A percentile compares a stretch with the other conserved stretches of the same genome.
Conservation (phyloP, 1,140 invertebrate species). For the Leptestheria dahalacensis region DNA sequence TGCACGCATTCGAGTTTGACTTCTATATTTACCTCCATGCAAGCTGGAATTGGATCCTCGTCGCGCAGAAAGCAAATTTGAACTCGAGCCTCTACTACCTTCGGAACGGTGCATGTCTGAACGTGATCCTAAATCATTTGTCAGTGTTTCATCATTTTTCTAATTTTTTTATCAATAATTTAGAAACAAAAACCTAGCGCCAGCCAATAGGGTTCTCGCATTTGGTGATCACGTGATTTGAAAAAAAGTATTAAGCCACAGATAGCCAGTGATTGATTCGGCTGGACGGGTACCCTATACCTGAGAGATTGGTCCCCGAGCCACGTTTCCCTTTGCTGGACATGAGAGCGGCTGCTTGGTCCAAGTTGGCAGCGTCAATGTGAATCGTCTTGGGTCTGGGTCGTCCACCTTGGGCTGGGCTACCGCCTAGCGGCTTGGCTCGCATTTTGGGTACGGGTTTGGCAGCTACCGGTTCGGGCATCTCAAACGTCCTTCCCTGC, state of each 20-base stretch:
- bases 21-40: slow-evolving; percentile 17
- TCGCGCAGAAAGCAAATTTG: slow-evolving; percentile 15
- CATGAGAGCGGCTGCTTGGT: slow-evolving; percentile 31
- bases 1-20: background rate
- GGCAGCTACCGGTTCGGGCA: slow-evolving; percentile 23
- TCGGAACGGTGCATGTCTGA: slow-evolving; percentile 11
- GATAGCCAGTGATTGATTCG: no score
- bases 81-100: slow-evolving; percentile 17
- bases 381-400: slow-evolving; percentile 75
- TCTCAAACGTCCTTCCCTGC: slow-evolving; percentile 21
- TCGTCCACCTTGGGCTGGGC: slow-evolving; percentile 38
- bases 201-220: background rate
- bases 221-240: background rate
- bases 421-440: slow-evolving; percentile 18
- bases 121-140: background rate
- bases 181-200: background rate
- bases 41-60: slow-evolving; percentile 20
- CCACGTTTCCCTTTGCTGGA: slow-evolving; percentile 59
- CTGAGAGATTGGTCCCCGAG: slow-evolving; percentile 58
- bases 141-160: no score
- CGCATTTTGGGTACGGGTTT: slow-evolving; percentile 24
- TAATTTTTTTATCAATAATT: background rate
- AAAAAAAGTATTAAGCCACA: no score
- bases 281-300: slow-evolving; percentile 38
- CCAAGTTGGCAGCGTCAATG: slow-evolving; percentile 46